Evolutionary conservation across 2,113 vertebrate genomes (phyloP), one percentile per base, ranked within the genome.

Genomic region (Trogon surrucura): DNA sequence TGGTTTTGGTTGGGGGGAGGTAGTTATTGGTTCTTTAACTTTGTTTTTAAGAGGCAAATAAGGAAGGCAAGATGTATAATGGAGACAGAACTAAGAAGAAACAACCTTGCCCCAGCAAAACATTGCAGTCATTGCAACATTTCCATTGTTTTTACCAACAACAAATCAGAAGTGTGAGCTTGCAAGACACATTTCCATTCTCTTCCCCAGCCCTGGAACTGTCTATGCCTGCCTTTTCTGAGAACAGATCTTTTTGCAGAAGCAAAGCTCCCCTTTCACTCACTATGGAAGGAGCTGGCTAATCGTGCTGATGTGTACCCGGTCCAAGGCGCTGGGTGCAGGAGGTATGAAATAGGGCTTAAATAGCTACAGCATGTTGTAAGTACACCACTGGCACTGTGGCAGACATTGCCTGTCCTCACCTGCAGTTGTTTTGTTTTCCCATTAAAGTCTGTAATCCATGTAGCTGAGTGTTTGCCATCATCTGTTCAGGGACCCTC

Each of bases 261-360:
- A 51, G 34, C 58, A 78, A 50, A 74, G 38, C 19, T 53, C 22
- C 45, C 58, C 51, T 29, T 38, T n/a, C 58, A 13, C 12, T 61
- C 0, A 1, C 66, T 25, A 13, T 38, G 60, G 23, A 15, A 27
- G 26, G 64, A 53, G 54, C 26, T 36, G 73, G 23, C 22, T 34
- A 0, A 3, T 12, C 41, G 13, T 0, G 1, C 38, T 72, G 25
- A n/a, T 1, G 0, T 0, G 30, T 32, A 5, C 13, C 85, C 56
- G 54, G 8, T 26, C 29, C 2, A 0, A 5, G 61, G 50, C 38
- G 22, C 44, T 7, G 48, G 25, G 16, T 1, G 3, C 36, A 34
- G 54, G 32, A 60, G 56, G 15, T 4, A 2, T 6, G 17, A 10
- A n/a, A 4, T 13, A 3, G 73, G 51, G 62, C 30, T 62, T 34